phyloP scores from a whole-genome alignment of 2,888 invertebrate genomes.

The Drosophila nr. perissopoda region DNA sequence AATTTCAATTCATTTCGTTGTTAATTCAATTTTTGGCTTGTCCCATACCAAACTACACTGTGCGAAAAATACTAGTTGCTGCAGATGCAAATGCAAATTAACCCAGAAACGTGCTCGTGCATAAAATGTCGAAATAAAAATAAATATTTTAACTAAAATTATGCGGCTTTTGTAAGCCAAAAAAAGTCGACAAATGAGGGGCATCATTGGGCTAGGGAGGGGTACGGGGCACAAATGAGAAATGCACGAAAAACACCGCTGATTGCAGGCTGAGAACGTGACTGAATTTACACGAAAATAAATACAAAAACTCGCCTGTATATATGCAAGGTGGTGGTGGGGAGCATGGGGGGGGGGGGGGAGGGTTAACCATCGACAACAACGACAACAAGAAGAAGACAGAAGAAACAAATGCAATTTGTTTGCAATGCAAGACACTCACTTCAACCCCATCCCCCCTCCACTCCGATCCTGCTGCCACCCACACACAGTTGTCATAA shows the following conservation, averaged over 20 bases:
- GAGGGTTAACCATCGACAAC: slow-evolving; percentile 37
- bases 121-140: slow-evolving; percentile 64
- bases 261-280: slow-evolving; percentile 57
- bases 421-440: slow-evolving; percentile 41
- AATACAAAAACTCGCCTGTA: slow-evolving; percentile 24
- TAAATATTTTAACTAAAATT: slow-evolving; percentile 63
- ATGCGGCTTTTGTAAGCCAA: slow-evolving; percentile 60
- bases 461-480: not conserved
- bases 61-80: slow-evolving; percentile 16
- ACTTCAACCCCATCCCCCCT: not conserved
- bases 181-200: slow-evolving; percentile 47
- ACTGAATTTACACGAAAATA: slow-evolving; percentile 54
- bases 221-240: not conserved
- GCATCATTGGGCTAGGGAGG: slow-evolving; percentile 11
- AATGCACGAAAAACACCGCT: slow-evolving; percentile 44
- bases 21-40: slow-evolving; percentile 45
- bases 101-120: slow-evolving; percentile 75
- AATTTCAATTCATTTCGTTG: slow-evolving; percentile 59
- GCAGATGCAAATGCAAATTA: slow-evolving; percentile 58
- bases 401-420: slow-evolving; percentile 64
- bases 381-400: not conserved
- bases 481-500: slow-evolving; percentile 28
- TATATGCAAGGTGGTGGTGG: too few species aligned
- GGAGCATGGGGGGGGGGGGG: not conserved
- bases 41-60: slow-evolving; percentile 28